Evolutionary conservation across 2,113 vertebrate genomes (phyloP).

Genomic region (Sminthopsis crassicaudata): DNA sequence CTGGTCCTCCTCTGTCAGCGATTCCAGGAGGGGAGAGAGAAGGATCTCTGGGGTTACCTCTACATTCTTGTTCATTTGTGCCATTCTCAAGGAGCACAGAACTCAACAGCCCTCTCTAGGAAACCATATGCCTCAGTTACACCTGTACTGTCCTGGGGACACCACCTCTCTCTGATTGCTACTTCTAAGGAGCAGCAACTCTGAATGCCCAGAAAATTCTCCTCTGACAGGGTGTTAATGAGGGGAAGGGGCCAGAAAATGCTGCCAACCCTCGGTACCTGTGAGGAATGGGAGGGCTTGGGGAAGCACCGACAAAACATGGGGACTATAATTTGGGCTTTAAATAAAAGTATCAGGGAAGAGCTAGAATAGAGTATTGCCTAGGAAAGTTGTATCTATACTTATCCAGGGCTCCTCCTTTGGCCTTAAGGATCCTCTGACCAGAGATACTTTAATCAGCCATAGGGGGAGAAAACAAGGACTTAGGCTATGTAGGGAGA

Average conservation of each 20-base stretch:
- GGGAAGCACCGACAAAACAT: no score
- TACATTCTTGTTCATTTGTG: background rate
- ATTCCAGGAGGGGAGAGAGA: background rate
- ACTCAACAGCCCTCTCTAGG: background rate
- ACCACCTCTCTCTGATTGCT: background rate
- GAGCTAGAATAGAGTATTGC: background rate
- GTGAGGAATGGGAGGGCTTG: no score
- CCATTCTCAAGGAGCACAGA: background rate
- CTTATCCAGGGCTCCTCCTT: background rate
- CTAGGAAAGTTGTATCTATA: background rate
- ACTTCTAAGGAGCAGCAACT: background rate
- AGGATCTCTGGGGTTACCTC: background rate
- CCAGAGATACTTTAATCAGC: background rate
- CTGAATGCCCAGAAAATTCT: background rate
- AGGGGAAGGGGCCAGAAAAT: no score
- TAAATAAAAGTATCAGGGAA: background rate
- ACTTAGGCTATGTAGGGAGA: background rate
- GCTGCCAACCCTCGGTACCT: no score
- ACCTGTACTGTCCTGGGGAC: background rate
- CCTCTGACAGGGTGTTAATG: background rate
- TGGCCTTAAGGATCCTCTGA: background rate
- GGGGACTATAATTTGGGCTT: background rate
- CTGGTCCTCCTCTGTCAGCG: background rate
- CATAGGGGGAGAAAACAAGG: background rate
- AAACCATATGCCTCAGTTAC: background rate